Conservation (phyloP, 1,140 invertebrate genomes). For the Oreohelix idahoensis region DNA sequence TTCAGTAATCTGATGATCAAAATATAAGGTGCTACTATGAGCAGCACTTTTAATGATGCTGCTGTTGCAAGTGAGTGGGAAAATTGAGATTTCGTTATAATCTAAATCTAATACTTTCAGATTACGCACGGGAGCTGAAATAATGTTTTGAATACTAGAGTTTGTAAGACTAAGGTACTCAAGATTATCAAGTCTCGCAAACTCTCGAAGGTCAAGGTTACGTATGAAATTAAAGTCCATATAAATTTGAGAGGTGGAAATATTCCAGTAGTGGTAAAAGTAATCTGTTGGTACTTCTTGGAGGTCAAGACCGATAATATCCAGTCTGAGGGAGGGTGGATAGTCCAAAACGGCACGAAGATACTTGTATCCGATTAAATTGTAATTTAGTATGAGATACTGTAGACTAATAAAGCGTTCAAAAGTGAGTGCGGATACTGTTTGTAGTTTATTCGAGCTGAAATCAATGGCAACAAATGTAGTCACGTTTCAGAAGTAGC, state of each 20-base stretch:
- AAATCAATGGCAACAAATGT: constrained; percentile 12
- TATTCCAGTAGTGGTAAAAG: not conserved
- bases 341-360: not conserved
- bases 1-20: not conserved
- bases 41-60: not conserved
- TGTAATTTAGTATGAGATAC: constrained; percentile 23
- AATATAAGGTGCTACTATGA: too few relatives aligned
- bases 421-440: constrained; percentile 14
- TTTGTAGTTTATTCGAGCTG: not conserved
- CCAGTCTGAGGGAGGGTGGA: not conserved
- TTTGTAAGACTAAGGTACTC: constrained; percentile 5
- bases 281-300: not conserved
- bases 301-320: constrained; percentile 12
- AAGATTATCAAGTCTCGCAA: not conserved
- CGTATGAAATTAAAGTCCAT: constrained; percentile 26
- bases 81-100: constrained; percentile 20
- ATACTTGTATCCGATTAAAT: not conserved
- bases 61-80: constrained; percentile 13
- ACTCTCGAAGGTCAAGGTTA: constrained; percentile 9
- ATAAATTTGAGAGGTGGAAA: not conserved
- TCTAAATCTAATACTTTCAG: constrained; percentile 15
- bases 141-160: constrained; percentile 18
- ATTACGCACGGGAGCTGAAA: not conserved
- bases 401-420: not conserved
- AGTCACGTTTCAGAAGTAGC: constrained; percentile 28